These are phyloP conservation scores for Entelurus aequoreus DNA, from an alignment of 2,113 vertebrate species.

Conservation along the genomic window DNA sequence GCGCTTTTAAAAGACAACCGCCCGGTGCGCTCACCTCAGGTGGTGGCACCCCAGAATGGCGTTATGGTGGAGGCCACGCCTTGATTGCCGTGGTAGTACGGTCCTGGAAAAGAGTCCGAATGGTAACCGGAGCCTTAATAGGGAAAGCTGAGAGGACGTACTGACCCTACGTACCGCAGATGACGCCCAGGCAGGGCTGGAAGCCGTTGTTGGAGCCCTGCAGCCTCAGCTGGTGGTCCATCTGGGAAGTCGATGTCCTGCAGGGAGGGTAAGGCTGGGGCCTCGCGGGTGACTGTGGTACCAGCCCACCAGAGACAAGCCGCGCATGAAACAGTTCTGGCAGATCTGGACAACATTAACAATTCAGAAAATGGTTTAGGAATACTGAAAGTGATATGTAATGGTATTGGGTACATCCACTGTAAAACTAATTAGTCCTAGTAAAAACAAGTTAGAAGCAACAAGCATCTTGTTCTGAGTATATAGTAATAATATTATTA, in stretches of 20 bases:
- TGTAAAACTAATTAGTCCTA: too few relatives aligned
- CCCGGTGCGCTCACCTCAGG: constrained; percentile 76
- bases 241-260: constrained; percentile 92
- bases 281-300: constrained; percentile 94
- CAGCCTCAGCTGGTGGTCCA: constrained; percentile 93
- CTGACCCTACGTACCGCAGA: constrained; percentile 76
- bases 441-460: too few relatives aligned
- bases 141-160: not conserved
- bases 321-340: constrained; percentile 91
- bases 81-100: constrained; percentile 87
- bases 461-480: too few relatives aligned
- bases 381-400: too few relatives aligned
- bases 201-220: constrained; percentile 92
- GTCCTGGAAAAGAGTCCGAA: constrained; percentile 65
- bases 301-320: constrained; percentile 93
- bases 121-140: not conserved
- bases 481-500: too few relatives aligned
- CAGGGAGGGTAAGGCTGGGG: constrained; percentile 86
- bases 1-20: not conserved
- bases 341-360: constrained; percentile 75
- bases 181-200: constrained; percentile 92
- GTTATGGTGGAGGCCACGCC: constrained; percentile 87
- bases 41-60: constrained; percentile 93
- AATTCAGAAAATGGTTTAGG: not conserved
- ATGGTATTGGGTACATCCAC: too few relatives aligned